Evolutionary conservation across 2,113 vertebrate species (phyloP).

Genomic region (Syngnathus scovelli): DNA sequence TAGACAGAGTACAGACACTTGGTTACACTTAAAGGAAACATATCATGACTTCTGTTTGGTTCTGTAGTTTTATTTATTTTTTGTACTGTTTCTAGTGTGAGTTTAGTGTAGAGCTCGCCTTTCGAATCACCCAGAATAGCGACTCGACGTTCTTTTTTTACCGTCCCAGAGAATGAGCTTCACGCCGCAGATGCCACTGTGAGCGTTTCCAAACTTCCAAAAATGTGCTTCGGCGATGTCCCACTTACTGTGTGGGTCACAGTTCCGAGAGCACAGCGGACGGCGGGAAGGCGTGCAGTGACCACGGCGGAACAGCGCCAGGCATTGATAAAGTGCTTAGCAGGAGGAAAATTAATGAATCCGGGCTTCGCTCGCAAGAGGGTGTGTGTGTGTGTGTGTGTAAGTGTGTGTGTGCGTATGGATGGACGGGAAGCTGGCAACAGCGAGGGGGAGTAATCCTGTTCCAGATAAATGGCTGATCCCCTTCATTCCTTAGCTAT

Average conservation of each 20-base stretch:
- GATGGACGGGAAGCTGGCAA: conserved; percentile 11
- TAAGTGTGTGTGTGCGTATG: no score
- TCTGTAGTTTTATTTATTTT: no score
- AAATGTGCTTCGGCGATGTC: neutral
- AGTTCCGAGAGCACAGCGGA: conserved; percentile 4
- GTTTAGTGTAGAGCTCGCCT: no score
- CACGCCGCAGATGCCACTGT: neutral
- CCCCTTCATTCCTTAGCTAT: conserved; percentile 78
- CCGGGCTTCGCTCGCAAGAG: conserved; percentile 63
- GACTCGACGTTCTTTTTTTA: neutral
- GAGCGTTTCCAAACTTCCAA: neutral
- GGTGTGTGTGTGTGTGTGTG: neutral
- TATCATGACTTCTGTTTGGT: no score
- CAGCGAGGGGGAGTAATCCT: conserved; percentile 66
- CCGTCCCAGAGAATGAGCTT: neutral
- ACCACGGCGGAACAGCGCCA: conserved; percentile 58
- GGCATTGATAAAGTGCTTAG: conserved; percentile 81
- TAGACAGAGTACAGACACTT: neutral
- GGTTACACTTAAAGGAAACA: neutral
- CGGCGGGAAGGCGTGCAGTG: conserved; percentile 24
- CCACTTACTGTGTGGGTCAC: neutral
- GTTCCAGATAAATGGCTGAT: conserved; percentile 81
- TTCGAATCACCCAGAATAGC: neutral
- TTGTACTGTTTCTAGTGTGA: no score
- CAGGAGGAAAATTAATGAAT: conserved; percentile 75